Percentiles rank a stretch among this genome's conserved stretches.
Conservation (phyloP, 2,113 vertebrate genomes). For the Nesoenas mayeri region DNA sequence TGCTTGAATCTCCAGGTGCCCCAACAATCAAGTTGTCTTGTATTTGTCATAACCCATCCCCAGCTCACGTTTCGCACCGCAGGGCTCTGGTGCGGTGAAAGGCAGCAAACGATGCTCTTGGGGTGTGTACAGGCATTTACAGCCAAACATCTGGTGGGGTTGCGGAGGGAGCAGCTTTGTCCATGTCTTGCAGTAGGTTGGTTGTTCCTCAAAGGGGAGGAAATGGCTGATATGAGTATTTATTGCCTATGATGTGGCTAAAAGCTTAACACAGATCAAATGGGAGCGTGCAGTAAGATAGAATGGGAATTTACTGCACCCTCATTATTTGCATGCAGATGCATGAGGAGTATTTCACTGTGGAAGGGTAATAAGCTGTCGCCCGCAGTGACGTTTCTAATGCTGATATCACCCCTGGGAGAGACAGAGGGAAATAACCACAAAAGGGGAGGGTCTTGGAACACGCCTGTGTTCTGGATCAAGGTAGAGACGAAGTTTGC, state of each 20-base stretch:
- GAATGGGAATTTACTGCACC: slow-evolving; percentile 1
- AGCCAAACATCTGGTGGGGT: not conserved
- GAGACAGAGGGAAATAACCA: not conserved
- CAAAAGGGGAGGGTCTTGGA: rapidly evolving
- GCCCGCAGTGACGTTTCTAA: not conserved
- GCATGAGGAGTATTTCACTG: slow-evolving; percentile 11
- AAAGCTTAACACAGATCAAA: not conserved
- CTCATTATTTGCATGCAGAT: not conserved
- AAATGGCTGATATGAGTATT: not conserved
- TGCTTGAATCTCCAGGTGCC: not conserved
- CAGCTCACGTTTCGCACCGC: rapidly evolving
- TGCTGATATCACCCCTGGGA: not conserved
- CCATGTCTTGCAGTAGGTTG: not conserved
- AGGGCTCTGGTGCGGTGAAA: not conserved
- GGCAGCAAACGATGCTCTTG: not conserved
- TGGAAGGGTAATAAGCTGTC: slow-evolving; percentile 5
- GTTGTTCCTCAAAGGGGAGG: not conserved
- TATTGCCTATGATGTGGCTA: not conserved
- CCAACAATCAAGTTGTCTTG: not conserved
- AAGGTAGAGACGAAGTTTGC: not conserved
- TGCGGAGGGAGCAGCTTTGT: not conserved
- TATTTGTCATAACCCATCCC: not conserved
- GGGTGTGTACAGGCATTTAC: not conserved
- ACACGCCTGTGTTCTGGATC: not conserved
- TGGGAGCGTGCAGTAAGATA: not conserved